phyloP scores from a whole-genome alignment of 2,797 vertebrate species.

The Zenarchopterus dispar region DNA sequence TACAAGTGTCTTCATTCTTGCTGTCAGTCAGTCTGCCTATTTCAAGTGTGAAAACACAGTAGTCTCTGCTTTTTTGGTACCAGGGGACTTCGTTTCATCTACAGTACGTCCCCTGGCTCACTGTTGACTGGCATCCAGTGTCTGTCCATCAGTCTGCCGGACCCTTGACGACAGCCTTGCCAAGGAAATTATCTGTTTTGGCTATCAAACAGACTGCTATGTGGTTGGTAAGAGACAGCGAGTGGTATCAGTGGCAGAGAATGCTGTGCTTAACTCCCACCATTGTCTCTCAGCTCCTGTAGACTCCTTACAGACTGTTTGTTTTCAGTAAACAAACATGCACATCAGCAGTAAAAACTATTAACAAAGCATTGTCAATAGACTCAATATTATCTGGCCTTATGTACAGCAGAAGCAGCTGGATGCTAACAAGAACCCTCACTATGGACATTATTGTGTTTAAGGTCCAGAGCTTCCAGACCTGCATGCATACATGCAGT shows the following conservation, averaged over 20 bases:
- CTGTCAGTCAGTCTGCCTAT: no score
- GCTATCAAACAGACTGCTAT: constrained; percentile 38
- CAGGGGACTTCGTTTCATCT: constrained; percentile 29
- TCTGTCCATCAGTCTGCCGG: constrained; percentile 41
- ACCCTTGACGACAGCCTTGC: constrained; percentile 28
- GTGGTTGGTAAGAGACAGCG: constrained; percentile 42
- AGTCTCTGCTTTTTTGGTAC: no score
- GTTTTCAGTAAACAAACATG: constrained; percentile 13
- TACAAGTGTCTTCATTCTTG: no score
- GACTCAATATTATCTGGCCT: no score
- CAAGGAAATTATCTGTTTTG: constrained; percentile 39
- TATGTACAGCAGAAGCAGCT: no score
- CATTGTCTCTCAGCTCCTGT: constrained; percentile 2
- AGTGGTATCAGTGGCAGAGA: constrained; percentile 31
- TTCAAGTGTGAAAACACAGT: no score
- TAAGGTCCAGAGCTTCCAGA: no score
- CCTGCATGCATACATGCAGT: no score
- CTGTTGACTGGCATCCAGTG: constrained; percentile 22
- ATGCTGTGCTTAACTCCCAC: constrained; percentile 14
- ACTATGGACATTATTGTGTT: no score
- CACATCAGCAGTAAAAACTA: background rate
- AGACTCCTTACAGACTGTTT: background rate
- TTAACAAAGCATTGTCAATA: no score
- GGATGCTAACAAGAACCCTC: no score
- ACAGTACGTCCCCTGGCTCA: constrained; percentile 5